Evolutionary conservation across 2,113 vertebrate species (phyloP).

Genomic region (Xiphias gladius): DNA sequence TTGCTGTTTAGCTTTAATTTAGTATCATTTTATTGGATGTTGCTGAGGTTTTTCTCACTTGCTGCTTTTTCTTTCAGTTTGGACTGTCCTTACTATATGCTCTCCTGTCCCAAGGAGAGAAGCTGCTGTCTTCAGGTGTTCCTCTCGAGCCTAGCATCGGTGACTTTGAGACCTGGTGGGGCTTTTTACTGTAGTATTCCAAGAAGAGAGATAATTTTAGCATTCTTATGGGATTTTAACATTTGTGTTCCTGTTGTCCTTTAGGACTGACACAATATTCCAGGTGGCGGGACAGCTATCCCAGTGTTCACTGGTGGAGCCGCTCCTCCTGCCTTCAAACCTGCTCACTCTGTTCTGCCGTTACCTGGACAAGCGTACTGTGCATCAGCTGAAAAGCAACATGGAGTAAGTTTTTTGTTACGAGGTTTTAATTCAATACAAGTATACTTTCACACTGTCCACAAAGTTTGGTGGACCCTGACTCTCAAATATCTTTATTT

Average conservation of each 20-base stretch:
- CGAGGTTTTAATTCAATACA: neutral
- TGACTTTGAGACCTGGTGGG: conserved; percentile 90
- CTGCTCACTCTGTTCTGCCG: conserved; percentile 94
- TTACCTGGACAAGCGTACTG: conserved; percentile 92
- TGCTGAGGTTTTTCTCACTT: neutral
- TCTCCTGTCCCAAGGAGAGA: conserved; percentile 92
- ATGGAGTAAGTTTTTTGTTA: conserved; percentile 87
- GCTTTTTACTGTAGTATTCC: neutral
- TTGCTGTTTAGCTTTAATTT: neutral
- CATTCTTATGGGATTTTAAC: neutral
- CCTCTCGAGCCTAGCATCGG: conserved; percentile 85
- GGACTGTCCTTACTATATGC: conserved; percentile 95
- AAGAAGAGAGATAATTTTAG: fast-evolving
- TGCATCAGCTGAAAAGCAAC: conserved; percentile 91
- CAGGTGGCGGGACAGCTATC: conserved; percentile 92
- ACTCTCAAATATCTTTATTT: conserved; percentile 13
- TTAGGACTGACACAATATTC: conserved; percentile 92
- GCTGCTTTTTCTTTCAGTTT: conserved; percentile 84
- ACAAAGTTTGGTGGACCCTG: neutral
- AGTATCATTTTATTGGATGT: fast-evolving
- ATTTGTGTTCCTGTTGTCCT: neutral
- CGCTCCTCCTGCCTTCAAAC: conserved; percentile 92
- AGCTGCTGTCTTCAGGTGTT: conserved; percentile 86
- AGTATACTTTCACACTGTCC: neutral
- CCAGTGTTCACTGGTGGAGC: conserved; percentile 89